Evolutionary conservation across 1,140 invertebrate species (phyloP), one percentile per base, ranked within the genome.

Genomic region (Pseudobourletiella spinata): DNA sequence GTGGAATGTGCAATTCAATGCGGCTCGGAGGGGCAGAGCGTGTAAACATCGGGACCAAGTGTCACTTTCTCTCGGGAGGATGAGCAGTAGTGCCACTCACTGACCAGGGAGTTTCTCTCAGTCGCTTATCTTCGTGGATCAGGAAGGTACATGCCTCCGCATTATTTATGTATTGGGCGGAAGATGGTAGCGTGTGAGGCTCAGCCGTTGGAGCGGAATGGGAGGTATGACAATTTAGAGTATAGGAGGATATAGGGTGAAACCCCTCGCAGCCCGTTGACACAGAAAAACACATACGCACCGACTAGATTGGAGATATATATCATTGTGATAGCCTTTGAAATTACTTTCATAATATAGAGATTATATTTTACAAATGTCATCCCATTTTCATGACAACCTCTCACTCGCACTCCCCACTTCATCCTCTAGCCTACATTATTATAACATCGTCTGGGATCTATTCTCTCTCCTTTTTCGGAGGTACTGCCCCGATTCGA

Each of bases 301-400:
- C 48, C 32, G 46, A 52, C 29, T 51, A 46, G 46, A 60, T 60
- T 42, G 58, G 29, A 60, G 29, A 60, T 39, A 52, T 60, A 60
- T 60, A 60, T 60, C 58, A 60, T 50, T 52, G 29, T 39, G 58
- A 60, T 60, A 44, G 58, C 50, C 58, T 60, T 60, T 51, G 32
- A 52, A 60, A 60, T 60, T 60, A 60, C 58, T 50, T 60, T 44
- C 29, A 60, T 48, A 59, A 48, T 28, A 59, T 48, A 60, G 46
- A 48, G 46, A 60, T 60, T 60, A 60, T 60, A 52, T 60, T 52
- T 39, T 35, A 35, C 29, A 51, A 50, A 60, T 60, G 58, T 51
- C 48, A 26, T 26, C 24, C 28, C 25, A 18, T 51, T 51, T 51
- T 51, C 25, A 25, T 26, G 48, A 51, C 48, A 46, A 3, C n/a